Evolutionary conservation across 2,113 vertebrate species (phyloP).

Genomic region (Vidua macroura): DNA sequence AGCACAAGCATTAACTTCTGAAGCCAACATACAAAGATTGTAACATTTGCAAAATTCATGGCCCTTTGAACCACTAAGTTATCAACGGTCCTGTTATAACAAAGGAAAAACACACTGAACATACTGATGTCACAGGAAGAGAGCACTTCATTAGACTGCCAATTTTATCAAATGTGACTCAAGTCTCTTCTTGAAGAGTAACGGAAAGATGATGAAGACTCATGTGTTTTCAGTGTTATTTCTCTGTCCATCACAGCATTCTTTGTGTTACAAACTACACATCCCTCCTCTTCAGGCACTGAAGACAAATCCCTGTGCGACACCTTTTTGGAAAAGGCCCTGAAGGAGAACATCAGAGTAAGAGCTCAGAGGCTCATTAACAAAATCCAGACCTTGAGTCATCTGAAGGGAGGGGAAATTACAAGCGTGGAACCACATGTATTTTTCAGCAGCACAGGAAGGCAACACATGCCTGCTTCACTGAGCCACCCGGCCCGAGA

Average conservation of each 20-base stretch:
- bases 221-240: neutral
- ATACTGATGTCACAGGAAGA: slow-evolving; percentile 45
- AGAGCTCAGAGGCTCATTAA: slow-evolving; percentile 6
- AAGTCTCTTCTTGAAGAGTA: neutral
- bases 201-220: neutral
- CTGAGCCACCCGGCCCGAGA: neutral
- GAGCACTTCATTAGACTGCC: neutral
- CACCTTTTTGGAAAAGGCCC: neutral
- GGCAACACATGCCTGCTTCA: slow-evolving; percentile 13
- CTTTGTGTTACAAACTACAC: neutral
- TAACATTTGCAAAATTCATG: neutral
- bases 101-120: slow-evolving; percentile 29
- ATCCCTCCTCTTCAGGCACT: neutral
- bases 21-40: rapidly evolving
- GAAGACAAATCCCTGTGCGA: neutral
- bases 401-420: slow-evolving; percentile 32
- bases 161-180: slow-evolving; percentile 12
- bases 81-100: neutral
- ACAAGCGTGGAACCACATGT: slow-evolving; percentile 32
- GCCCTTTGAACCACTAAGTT: neutral
- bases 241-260: neutral
- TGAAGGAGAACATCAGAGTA: neutral
- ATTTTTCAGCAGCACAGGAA: slow-evolving; percentile 44
- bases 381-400: slow-evolving; percentile 46
- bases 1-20: neutral